A percentile compares a stretch with the other conserved stretches of the same genome.
Evolutionary conservation across 2,113 vertebrate species (phyloP).

Genomic region (Dryoscopus gambensis): DNA sequence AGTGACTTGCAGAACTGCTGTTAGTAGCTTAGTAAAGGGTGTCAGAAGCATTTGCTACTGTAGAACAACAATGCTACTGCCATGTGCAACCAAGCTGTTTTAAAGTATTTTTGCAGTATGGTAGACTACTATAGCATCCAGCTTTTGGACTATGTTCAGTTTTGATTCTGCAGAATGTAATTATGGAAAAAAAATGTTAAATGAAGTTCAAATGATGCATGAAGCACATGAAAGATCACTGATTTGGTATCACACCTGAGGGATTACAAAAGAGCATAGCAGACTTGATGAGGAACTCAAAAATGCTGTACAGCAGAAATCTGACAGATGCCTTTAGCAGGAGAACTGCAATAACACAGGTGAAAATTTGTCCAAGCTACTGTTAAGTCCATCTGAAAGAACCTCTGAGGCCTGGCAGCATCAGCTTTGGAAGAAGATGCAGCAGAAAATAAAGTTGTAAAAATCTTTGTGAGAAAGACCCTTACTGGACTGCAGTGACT

Average conservation of each 20-base stretch:
- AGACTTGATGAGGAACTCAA: background rate
- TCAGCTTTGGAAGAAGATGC: background rate
- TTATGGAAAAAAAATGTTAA: background rate
- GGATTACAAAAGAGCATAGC: background rate
- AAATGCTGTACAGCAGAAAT: background rate
- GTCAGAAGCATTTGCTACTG: background rate
- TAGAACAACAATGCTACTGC: background rate
- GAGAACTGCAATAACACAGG: background rate
- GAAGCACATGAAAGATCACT: background rate
- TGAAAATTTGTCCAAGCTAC: background rate
- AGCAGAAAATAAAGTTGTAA: background rate
- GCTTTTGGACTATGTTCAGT: background rate
- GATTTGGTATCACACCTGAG: background rate
- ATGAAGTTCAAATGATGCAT: background rate
- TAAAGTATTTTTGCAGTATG: background rate
- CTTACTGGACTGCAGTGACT: background rate
- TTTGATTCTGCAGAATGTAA: background rate
- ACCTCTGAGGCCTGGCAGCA: background rate
- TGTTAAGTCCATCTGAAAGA: background rate
- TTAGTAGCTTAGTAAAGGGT: background rate
- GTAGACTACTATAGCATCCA: background rate
- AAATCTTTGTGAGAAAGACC: background rate
- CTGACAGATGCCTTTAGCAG: background rate
- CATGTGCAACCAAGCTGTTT: background rate
- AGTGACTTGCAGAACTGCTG: background rate